Evolutionary conservation across 2,113 vertebrate species (phyloP), one percentile per base, ranked within the genome.

Genomic region (Catagonus wagneri): DNA sequence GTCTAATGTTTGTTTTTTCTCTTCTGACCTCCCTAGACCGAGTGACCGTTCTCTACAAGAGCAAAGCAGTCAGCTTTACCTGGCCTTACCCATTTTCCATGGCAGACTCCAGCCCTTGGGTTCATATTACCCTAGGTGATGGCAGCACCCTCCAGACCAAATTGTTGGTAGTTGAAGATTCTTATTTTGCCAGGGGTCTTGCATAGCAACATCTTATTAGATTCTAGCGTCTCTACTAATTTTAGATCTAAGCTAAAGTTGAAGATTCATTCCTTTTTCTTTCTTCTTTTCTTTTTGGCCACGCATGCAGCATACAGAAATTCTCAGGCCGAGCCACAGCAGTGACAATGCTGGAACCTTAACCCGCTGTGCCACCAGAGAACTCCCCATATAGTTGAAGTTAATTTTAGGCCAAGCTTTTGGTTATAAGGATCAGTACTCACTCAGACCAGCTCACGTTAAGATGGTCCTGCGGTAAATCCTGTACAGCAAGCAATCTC

Each of bases 101-200:
- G 58, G 97, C 96, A 74, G 98, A 99, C 72, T 98, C 98, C 74
- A 98, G 99, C 95, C 99, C 99, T 32, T 99, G 99, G 99, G 99
- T 99, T 90, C 99, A 99, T 96, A 98, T 99, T 97, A 98, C 98
- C 65, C 98, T 99, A 98, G 99, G 99, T 97, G 99, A 98, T 94
- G 99, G 99, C 97, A 98, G 98, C 97, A 99, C 97, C 88, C 98
- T 99, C 87, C 99, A 99, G 95, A 99, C 99, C 88, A 99, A 99
- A 97, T 98, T 99, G 94, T 98, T 99, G 99, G 99, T 99, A 98
- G 99, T 99, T 98, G 95, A 97, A 94, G 36, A 93, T 96, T 98
- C 98, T 98, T 97, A 90, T 52, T 97, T 98, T 78, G 90, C 95
- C 83, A 98, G 94, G 89, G 23, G 0, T 96, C 92, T 75, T 97